Percentiles rank a stretch among this genome's conserved stretches.
Conservation (phyloP, 2,797 vertebrate genomes). For the Hippocampus kuda region DNA sequence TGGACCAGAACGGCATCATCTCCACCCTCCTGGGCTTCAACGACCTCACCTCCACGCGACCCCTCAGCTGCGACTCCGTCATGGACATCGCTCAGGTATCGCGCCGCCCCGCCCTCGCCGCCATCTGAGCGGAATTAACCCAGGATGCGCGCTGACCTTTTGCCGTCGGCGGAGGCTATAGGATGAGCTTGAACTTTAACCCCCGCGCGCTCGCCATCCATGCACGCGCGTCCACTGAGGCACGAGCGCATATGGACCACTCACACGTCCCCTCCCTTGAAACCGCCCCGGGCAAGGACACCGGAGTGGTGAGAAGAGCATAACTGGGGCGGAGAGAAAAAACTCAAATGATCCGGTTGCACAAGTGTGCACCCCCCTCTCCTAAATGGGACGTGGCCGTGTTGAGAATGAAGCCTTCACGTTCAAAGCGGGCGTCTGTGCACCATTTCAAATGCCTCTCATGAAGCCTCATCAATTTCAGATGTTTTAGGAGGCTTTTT, state of each 20-base stretch:
- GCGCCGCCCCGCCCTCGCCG: not conserved
- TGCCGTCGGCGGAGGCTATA: slow-evolving; percentile 24
- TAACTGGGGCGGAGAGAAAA: not conserved
- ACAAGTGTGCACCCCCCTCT: not conserved
- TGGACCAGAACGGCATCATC: slow-evolving; percentile 96
- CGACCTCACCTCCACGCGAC: slow-evolving; percentile 90
- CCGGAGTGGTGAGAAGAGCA: not conserved
- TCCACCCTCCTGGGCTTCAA: slow-evolving; percentile 94
- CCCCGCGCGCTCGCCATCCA: slow-evolving; percentile 20
- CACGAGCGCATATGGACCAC: slow-evolving; percentile 15
- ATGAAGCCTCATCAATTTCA: no score
- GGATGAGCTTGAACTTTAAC: slow-evolving; percentile 29
- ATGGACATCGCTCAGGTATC: slow-evolving; percentile 98
- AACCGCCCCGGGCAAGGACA: slow-evolving; percentile 49
- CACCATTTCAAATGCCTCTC: no score
- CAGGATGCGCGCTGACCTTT: slow-evolving; percentile 28
- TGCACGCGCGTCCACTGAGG: slow-evolving; percentile 29
- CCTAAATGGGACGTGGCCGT: not conserved
- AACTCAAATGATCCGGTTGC: not conserved
- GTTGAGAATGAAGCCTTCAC: not conserved
- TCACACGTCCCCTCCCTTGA: slow-evolving; percentile 12
- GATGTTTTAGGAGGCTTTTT: no score
- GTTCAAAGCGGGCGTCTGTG: no score
- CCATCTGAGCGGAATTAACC: not conserved
- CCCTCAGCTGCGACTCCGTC: slow-evolving; percentile 93